These are phyloP conservation scores for Diplogasteroides magnus DNA, from an alignment of 1,140 invertebrate species.

Conservation along the genomic window DNA sequence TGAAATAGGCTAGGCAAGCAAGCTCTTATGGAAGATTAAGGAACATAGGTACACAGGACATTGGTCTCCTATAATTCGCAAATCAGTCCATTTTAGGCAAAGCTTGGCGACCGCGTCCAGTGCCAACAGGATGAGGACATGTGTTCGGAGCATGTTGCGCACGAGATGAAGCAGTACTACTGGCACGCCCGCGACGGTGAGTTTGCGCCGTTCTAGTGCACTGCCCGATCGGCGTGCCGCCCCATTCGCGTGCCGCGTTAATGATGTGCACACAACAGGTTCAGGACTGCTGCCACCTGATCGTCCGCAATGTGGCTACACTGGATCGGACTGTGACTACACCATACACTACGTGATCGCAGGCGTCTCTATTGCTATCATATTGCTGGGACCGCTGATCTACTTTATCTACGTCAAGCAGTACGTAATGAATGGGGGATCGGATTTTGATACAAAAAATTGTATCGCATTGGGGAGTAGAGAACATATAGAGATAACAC, in stretches of 20 bases:
- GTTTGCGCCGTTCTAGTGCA: too few relatives aligned
- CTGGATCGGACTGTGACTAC: constrained; percentile 50
- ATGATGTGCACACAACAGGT: too few relatives aligned
- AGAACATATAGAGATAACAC: too few relatives aligned
- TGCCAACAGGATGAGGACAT: constrained; percentile 41
- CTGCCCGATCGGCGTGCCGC: too few relatives aligned
- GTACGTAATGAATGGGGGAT: constrained; percentile 29
- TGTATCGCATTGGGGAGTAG: not conserved
- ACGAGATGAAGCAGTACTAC: constrained; percentile 47
- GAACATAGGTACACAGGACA: too few relatives aligned
- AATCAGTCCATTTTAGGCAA: constrained; percentile 20
- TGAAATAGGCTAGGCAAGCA: too few relatives aligned
- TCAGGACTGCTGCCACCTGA: constrained; percentile 33
- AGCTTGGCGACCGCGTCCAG: constrained; percentile 41
- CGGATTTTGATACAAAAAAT: constrained; percentile 8
- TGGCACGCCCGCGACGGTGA: constrained; percentile 45
- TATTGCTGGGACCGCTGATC: constrained; percentile 38
- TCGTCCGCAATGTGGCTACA: constrained; percentile 51
- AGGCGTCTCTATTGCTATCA: constrained; percentile 43
- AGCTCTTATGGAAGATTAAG: too few relatives aligned
- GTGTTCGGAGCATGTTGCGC: constrained; percentile 52
- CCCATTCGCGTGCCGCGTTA: too few relatives aligned
- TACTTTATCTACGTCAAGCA: constrained; percentile 54
- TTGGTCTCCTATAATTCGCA: too few relatives aligned
- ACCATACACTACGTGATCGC: constrained; percentile 40